Evolutionary conservation across 23 tunicate genomes (phyloP).

Genomic region (Phallusia fumigata): DNA sequence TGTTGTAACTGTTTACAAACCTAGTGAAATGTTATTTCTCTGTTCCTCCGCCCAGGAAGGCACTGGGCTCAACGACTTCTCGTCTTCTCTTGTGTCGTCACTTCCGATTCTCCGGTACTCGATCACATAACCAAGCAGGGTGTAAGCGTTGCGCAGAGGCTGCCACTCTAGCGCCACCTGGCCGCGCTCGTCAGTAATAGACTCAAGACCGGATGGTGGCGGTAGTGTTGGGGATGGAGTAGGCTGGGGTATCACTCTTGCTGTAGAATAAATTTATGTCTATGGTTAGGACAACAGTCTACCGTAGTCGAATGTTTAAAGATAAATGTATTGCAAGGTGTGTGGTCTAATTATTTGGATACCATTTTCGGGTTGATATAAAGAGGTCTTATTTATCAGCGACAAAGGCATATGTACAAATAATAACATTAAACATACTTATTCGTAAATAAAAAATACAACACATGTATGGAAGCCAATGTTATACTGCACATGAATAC

Average conservation of each 20-base stretch:
- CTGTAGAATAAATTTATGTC: neutral
- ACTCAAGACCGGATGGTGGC: conserved; percentile 12
- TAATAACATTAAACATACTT: too few species aligned
- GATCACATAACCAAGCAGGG: conserved; percentile 40
- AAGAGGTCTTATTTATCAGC: too few species aligned
- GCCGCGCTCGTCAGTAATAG: conserved; percentile 10
- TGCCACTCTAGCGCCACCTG: conserved; percentile 30
- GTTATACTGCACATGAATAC: too few species aligned
- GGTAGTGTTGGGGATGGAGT: conserved; percentile 16
- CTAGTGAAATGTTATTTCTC: too few species aligned
- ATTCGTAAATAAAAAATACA: too few species aligned
- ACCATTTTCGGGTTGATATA: neutral
- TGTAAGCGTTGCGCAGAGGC: neutral
- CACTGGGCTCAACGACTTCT: neutral
- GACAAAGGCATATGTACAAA: too few species aligned
- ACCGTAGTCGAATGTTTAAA: too few species aligned
- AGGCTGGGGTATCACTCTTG: neutral
- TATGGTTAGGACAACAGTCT: too few species aligned
- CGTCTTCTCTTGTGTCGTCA: neutral
- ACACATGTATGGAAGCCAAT: too few species aligned
- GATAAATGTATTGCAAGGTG: too few species aligned
- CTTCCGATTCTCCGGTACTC: conserved; percentile 49
- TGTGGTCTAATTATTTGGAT: too few species aligned
- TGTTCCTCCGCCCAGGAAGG: neutral
- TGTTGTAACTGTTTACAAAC: too few species aligned